A percentile compares a stretch with the other conserved stretches of the same genome.
Conservation (phyloP, 2,888 invertebrate genomes). For the Acanthoscelides obtectus region DNA sequence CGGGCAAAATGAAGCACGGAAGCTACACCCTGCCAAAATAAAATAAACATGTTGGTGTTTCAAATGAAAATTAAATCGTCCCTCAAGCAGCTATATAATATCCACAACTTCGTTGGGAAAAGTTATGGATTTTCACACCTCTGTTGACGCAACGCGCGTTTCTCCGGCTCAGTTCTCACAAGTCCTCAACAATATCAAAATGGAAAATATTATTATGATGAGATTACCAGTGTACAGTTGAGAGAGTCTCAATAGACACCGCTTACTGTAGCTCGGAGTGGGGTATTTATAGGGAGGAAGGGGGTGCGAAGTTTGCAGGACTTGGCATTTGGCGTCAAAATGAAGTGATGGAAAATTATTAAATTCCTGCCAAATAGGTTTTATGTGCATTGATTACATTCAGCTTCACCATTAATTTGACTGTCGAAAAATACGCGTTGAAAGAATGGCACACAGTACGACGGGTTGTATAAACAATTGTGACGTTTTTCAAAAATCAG, state of each 20-base stretch:
- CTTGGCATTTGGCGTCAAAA: too few species aligned
- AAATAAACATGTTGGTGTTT: neutral
- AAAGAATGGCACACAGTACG: too few species aligned
- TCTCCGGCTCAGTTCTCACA: slow-evolving; percentile 22
- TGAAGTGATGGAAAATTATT: too few species aligned
- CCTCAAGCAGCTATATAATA: neutral
- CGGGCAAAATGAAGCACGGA: too few species aligned
- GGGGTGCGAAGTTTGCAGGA: neutral
- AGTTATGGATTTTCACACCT: slow-evolving; percentile 29
- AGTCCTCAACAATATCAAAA: slow-evolving; percentile 48
- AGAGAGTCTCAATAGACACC: slow-evolving; percentile 53
- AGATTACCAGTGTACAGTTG: slow-evolving; percentile 66
- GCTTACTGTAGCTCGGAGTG: slow-evolving; percentile 9
- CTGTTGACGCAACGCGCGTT: slow-evolving; percentile 15
- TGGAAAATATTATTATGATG: slow-evolving; percentile 57
- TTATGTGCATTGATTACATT: too few species aligned
- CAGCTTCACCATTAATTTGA: too few species aligned
- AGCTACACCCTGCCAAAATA: too few species aligned
- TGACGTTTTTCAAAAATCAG: too few species aligned
- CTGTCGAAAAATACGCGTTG: too few species aligned
- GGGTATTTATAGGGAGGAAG: slow-evolving; percentile 17
- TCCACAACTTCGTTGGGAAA: neutral
- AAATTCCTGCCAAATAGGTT: too few species aligned
- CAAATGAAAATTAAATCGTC: neutral
- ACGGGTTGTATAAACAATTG: too few species aligned